Conservation (phyloP, 2,797 vertebrate species). For the Sarcophilus harrisii region DNA sequence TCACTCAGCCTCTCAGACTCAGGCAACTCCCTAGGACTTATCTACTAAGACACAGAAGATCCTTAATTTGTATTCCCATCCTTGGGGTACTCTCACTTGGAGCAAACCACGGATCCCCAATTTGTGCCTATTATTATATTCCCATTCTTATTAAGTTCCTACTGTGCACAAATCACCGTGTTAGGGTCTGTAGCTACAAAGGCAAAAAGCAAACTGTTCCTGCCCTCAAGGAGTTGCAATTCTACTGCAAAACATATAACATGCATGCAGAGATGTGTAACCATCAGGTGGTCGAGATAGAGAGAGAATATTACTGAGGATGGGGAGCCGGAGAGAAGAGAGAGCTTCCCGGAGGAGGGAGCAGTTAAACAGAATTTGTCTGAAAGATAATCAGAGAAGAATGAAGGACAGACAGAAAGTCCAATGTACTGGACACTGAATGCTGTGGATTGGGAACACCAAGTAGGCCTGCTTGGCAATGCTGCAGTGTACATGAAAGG, state of each 20-base stretch:
- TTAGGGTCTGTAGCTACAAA: neutral
- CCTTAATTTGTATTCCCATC: neutral
- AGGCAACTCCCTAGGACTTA: neutral
- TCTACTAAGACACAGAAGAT: neutral
- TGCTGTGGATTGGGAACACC: neutral
- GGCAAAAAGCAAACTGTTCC: neutral
- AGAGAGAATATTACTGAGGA: neutral
- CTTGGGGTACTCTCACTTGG: neutral
- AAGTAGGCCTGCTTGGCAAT: neutral
- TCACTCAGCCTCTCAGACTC: neutral
- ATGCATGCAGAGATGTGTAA: neutral
- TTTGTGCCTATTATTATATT: neutral
- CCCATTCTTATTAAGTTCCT: neutral
- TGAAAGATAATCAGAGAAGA: neutral
- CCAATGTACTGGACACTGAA: neutral
- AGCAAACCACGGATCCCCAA: neutral
- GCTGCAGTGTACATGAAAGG: neutral
- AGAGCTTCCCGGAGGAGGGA: neutral
- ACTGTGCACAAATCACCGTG: neutral
- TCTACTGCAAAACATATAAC: neutral
- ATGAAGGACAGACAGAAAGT: neutral
- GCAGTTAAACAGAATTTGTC: neutral
- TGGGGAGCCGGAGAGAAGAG: too few species aligned
- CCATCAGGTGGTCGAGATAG: neutral
- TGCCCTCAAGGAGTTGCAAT: neutral